phyloP scores from a whole-genome alignment of 2,888 invertebrate species.

The Holacanthella duospinosa region DNA sequence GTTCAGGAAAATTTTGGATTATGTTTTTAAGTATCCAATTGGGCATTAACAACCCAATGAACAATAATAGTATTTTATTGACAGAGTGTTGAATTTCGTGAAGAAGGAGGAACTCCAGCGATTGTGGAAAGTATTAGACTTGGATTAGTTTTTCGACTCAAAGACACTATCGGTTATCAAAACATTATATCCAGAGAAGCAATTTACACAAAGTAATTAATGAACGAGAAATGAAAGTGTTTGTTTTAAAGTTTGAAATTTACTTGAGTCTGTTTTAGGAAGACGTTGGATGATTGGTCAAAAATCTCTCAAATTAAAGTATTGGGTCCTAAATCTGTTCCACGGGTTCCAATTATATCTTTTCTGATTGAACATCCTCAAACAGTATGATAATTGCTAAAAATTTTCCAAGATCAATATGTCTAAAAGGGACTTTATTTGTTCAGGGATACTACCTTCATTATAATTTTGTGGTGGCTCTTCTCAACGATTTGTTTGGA shows the following conservation, averaged over 20 bases:
- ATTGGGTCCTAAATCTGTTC: slow-evolving; percentile 49
- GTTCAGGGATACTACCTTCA: slow-evolving; percentile 57
- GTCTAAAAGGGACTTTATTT: not conserved
- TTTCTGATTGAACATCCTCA: slow-evolving; percentile 71
- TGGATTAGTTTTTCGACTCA: slow-evolving; percentile 73
- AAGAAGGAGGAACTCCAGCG: slow-evolving; percentile 63
- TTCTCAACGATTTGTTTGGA: slow-evolving; percentile 83
- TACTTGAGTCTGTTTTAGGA: slow-evolving; percentile 14
- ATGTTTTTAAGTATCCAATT: too few relatives aligned
- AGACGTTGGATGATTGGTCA: slow-evolving; percentile 31
- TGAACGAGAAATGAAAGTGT: not conserved
- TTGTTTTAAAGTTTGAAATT: not conserved
- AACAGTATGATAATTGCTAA: slow-evolving; percentile 44
- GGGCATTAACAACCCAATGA: too few relatives aligned
- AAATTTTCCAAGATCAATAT: not conserved
- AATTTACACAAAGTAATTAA: slow-evolving; percentile 53
- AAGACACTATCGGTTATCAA: slow-evolving; percentile 64
- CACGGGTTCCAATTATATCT: slow-evolving; percentile 68
- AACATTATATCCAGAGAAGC: slow-evolving; percentile 62
- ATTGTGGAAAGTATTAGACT: slow-evolving; percentile 72
- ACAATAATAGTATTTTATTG: slow-evolving; percentile 3
- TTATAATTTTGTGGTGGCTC: slow-evolving; percentile 74
- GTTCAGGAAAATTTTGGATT: slow-evolving; percentile 1
- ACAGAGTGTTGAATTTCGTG: slow-evolving; percentile 52
- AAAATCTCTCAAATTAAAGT: slow-evolving; percentile 63